Conservation (phyloP, 1,140 invertebrate genomes). For the Aphidius gifuensis region DNA sequence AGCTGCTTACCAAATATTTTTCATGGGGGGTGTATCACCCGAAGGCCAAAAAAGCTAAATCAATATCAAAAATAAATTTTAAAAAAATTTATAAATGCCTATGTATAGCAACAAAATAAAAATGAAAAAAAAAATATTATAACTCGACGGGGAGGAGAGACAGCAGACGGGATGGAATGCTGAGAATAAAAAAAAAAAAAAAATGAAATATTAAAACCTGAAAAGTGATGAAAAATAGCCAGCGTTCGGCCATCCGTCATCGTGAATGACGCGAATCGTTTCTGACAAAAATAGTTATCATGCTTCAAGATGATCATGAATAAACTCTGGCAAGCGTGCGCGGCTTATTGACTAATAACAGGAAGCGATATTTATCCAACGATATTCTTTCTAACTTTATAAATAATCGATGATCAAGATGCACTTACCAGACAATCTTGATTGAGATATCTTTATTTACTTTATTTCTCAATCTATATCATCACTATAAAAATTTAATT, state of each 20-base stretch:
- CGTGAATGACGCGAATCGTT: conserved; percentile 1
- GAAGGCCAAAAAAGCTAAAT: too few relatives aligned
- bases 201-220: too few relatives aligned
- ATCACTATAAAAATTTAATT: conserved; percentile 13
- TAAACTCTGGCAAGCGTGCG: conserved; percentile 37
- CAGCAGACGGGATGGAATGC: too few relatives aligned
- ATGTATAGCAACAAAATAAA: too few relatives aligned
- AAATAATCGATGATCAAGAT: conserved; percentile 36
- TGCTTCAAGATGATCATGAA: conserved; percentile 20
- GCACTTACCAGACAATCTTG: conserved; percentile 32
- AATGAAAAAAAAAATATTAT: too few relatives aligned
- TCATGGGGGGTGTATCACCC: too few relatives aligned
- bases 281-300: conserved; percentile 21
- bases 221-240: conserved; percentile 12
- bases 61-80: neutral
- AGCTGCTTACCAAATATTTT: too few relatives aligned
- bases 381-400: conserved; percentile 32
- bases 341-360: conserved; percentile 42
- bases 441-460: conserved; percentile 26
- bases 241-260: conserved; percentile 9
- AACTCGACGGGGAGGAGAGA: too few relatives aligned
- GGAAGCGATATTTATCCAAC: conserved; percentile 44
- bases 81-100: neutral
- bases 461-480: neutral
- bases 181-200: too few relatives aligned